Base-by-base conservation (phyloP, 2,888 invertebrate genomes). In the Toxonevra muliebris region DNA sequence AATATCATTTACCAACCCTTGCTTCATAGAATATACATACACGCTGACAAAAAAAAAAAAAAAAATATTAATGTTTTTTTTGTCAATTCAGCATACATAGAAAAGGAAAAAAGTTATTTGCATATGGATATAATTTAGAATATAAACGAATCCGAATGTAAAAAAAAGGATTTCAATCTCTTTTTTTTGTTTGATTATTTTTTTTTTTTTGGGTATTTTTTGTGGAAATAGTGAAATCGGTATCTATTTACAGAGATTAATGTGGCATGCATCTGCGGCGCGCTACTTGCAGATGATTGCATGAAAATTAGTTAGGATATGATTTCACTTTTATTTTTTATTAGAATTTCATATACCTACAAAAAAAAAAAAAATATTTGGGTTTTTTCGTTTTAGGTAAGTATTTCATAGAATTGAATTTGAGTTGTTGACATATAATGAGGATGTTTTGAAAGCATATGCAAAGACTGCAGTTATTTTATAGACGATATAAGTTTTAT, bases 221-320 rank as follows among this genome's bases (percentile, higher is more conserved):
- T 45, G 65, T 64, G 61, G 60, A 45, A 45, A 57, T 40, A 42
- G 61, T 77, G 74, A 74, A 76, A 76, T 76, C 70, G 76, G 73
- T 79, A 77, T 77, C 79, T 82, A 76, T 80, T 82, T 80, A 76
- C 79, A 76, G 76, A 82, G 82, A 82, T 81, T 82, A 81, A 79
- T 81, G 77, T 77, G 77, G 75, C 77, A 76, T 79, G 80, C 81
- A 81, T 81, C 82, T 81, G 81, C 78, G 2, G 30, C 30, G 2
- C 30, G 30, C 77, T 73, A 54, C 74, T 65, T 72, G 76, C 69
- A 72, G 69, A 64, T 71, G 59, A 58, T 53, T 63, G 75, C 75
- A 69, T 75, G 65, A 55, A 81, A 81, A 82, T 82, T 81, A 82
- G 82, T 80, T 75, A 74, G 77, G 76, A 80, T 81, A 79, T 74